Conservation (phyloP, 1,140 invertebrate genomes). For the Dolichoris vasculosae region DNA sequence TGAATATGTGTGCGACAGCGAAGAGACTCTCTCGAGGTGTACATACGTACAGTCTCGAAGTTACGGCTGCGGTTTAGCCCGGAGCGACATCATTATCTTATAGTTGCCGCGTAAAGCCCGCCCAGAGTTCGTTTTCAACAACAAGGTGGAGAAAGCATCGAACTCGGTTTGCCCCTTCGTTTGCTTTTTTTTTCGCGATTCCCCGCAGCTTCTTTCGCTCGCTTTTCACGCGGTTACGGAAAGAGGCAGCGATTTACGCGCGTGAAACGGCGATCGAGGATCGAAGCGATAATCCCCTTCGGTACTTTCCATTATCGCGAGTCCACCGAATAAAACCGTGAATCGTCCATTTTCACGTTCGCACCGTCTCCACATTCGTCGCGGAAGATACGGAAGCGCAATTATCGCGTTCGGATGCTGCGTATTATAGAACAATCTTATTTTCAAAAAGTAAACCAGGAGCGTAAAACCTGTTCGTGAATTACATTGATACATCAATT, state of each 20-base stretch:
- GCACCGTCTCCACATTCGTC: not conserved
- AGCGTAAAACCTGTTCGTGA: too few relatives aligned
- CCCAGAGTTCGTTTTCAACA: constrained; percentile 7
- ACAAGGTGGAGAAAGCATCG: constrained; percentile 28
- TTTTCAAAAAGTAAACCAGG: too few relatives aligned
- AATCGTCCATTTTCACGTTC: not conserved
- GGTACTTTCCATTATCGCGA: not conserved
- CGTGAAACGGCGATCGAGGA: too few relatives aligned
- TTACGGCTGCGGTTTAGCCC: constrained; percentile 2
- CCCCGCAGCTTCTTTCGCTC: not conserved
- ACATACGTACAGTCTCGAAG: not conserved
- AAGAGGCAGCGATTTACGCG: not conserved
- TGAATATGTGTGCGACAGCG: not conserved
- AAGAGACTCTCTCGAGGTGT: not conserved
- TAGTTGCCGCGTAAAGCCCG: not conserved
- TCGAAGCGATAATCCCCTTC: not conserved
- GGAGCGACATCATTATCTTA: constrained; percentile 26
- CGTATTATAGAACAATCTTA: too few relatives aligned
- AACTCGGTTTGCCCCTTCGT: not conserved
- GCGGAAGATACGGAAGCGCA: not conserved
- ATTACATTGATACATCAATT: too few relatives aligned
- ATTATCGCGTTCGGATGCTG: too few relatives aligned
- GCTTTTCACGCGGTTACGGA: not conserved
- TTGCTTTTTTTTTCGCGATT: not conserved
- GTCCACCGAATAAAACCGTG: not conserved